Evolutionary conservation across 2,797 vertebrate species (phyloP).

Genomic region (Myotis vivesi): DNA sequence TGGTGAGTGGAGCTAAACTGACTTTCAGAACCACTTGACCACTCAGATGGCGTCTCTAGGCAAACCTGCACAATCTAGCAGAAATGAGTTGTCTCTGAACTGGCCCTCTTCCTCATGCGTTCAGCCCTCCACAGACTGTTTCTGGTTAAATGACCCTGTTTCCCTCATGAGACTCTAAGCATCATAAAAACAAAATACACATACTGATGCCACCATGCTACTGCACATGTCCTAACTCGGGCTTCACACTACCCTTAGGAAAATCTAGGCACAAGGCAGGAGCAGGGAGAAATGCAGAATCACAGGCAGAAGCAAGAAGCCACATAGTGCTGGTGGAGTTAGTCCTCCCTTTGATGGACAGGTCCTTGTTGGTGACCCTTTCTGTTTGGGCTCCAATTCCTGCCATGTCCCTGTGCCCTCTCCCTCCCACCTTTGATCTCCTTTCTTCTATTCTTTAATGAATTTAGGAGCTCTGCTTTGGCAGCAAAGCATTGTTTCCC

Average conservation of each 20-base stretch:
- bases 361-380: background rate
- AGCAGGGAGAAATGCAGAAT: background rate
- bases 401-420: background rate
- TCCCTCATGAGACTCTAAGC: background rate
- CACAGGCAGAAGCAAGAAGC: background rate
- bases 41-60: background rate
- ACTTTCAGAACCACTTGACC: background rate
- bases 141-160: background rate
- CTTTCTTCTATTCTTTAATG: background rate
- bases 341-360: background rate
- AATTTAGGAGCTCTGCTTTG: background rate
- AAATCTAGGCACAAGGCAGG: background rate
- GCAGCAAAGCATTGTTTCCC: background rate
- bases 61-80: background rate
- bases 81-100: background rate
- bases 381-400: background rate
- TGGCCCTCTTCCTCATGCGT: background rate
- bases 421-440: background rate
- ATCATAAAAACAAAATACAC: background rate
- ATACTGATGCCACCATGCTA: background rate
- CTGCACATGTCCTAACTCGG: background rate
- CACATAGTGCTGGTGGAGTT: fast-evolving
- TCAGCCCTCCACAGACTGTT: background rate
- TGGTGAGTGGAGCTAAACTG: background rate
- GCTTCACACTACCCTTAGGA: background rate